These are phyloP conservation scores for Semaprochilodus insignis DNA, from an alignment of 2,797 vertebrate genomes.

Conservation along the genomic window DNA sequence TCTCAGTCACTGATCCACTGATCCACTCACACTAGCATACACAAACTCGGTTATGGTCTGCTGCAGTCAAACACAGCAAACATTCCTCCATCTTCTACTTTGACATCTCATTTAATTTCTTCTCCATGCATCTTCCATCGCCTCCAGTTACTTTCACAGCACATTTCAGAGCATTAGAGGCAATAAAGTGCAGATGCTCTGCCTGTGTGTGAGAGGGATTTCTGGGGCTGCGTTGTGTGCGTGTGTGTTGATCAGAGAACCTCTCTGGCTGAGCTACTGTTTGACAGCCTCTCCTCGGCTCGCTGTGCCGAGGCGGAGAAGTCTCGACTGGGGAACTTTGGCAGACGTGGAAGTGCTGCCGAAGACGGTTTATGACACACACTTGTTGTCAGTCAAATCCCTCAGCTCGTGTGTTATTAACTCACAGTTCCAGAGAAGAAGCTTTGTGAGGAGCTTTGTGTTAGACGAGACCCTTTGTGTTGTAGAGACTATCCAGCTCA, in stretches of 20 bases:
- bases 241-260: slow-evolving; percentile 20
- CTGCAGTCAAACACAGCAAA: too few species aligned
- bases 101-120: slow-evolving; percentile 12
- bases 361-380: not conserved
- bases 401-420: not conserved
- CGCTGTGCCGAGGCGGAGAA: slow-evolving; percentile 3
- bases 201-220: slow-evolving; percentile 11
- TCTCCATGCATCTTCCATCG: not conserved
- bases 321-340: not conserved
- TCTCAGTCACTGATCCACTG: too few species aligned
- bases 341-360: not conserved
- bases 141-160: slow-evolving; percentile 6
- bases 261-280: not conserved
- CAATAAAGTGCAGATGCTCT: slow-evolving; percentile 21
- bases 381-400: not conserved
- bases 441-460: not conserved
- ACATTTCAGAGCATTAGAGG: slow-evolving; percentile 13
- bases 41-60: too few species aligned
- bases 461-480: not conserved
- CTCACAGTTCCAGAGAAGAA: not conserved
- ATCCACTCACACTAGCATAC: too few species aligned
- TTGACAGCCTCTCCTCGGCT: slow-evolving; percentile 6
- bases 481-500: not conserved
- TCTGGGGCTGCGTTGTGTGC: not conserved
- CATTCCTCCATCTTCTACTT: too few species aligned